Conservation (phyloP, 2,888 invertebrate species). For the Apocheima hispidaria region DNA sequence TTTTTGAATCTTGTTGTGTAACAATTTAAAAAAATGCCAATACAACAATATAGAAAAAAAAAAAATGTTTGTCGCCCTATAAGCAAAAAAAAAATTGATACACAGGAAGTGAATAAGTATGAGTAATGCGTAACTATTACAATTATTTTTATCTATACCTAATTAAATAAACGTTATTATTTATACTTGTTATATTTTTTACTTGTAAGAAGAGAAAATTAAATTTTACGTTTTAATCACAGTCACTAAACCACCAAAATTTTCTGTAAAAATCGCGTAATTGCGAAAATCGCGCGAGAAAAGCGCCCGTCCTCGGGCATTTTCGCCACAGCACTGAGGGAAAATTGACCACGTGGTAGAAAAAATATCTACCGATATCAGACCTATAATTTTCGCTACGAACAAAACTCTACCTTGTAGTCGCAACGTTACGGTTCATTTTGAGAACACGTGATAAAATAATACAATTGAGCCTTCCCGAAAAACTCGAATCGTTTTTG, state of each 20-base stretch:
- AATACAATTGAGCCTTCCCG: constrained; percentile 25
- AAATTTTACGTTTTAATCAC: constrained; percentile 12
- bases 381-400: constrained; percentile 12
- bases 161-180: too few species aligned
- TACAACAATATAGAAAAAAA: too few species aligned
- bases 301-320: constrained; percentile 35
- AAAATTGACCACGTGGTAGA: constrained; percentile 43
- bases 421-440: not conserved
- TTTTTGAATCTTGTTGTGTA: too few species aligned
- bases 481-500: constrained; percentile 30
- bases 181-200: not conserved
- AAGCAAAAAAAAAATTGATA: not conserved
- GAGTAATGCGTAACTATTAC: too few species aligned
- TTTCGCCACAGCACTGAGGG: constrained; percentile 37
- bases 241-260: constrained; percentile 25
- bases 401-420: constrained; percentile 26
- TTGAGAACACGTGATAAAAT: constrained; percentile 11
- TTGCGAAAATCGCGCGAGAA: constrained; percentile 8
- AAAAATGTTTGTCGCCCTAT: too few species aligned
- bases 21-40: too few species aligned
- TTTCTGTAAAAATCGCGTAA: constrained; percentile 14
- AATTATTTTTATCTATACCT: too few species aligned
- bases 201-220: not conserved
- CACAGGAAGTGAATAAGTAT: not conserved
- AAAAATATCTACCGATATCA: constrained; percentile 26